Evolutionary conservation across 2,113 vertebrate species (phyloP).

Genomic region (Corynorhinus townsendii): DNA sequence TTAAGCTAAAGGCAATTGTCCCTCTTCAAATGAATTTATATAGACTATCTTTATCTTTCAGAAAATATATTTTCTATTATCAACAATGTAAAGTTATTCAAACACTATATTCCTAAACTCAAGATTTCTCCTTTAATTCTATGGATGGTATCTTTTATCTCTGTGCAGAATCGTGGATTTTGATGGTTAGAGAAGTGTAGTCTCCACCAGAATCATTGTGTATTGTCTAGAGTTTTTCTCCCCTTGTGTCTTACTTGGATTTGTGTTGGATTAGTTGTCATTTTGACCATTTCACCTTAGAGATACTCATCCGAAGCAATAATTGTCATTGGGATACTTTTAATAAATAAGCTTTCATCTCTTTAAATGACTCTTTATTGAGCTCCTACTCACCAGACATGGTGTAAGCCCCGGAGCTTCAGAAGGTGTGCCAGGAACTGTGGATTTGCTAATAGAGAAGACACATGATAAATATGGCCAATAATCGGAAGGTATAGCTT

Average conservation of each 20-base stretch:
- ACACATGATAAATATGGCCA: background rate
- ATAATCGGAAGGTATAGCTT: background rate
- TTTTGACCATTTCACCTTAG: background rate
- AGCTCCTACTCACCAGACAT: background rate
- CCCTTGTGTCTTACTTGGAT: background rate
- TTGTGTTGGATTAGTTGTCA: background rate
- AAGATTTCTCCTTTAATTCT: background rate
- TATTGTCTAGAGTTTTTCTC: background rate
- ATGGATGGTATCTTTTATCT: background rate
- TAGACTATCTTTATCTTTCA: background rate
- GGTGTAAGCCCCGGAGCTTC: background rate
- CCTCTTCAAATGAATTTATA: constrained; percentile 1
- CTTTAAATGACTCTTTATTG: background rate
- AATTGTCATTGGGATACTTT: background rate
- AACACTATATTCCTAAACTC: background rate
- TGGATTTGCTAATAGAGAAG: background rate
- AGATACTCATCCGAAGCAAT: background rate
- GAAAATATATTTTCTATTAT: background rate
- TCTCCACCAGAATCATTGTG: background rate
- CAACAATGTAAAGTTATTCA: background rate
- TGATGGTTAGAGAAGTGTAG: background rate
- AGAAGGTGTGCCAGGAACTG: background rate
- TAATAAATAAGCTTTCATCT: background rate
- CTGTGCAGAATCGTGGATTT: background rate
- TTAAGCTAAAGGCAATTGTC: background rate